Evolutionary conservation across 2,113 vertebrate genomes (phyloP), one percentile per base, ranked within the genome.

Genomic region (Callionymus lyra): DNA sequence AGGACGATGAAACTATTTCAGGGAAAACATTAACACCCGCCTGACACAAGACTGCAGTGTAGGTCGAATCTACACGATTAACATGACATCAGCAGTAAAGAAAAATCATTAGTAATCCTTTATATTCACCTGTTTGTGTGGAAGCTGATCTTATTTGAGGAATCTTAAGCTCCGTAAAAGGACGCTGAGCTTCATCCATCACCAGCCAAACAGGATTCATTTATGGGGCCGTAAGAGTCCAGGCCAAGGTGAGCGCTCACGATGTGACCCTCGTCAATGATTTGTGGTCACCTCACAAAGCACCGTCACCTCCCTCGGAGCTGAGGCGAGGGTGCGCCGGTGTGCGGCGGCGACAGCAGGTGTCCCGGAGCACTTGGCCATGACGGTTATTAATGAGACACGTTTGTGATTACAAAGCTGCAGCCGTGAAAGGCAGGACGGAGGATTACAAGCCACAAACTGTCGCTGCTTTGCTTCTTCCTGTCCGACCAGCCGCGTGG

Each of bases 341-440:
- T 34, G 21, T 34, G 61, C 59, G 58, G 38, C 54, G 53, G 53
- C 59, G 55, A 54, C 59, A 68, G 66, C 47, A 41, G 56, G 51
- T 63, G 44, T 12, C 18, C 41, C 6, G 58, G 53, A 53, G 64
- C 42, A 39, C 41, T 67, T 49, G 56, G 63, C 68, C 67, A 57
- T 72, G 74, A 65, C 43, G 16, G 47, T 54, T 81, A 83, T 80
- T 72, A 80, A 86, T 82, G 80, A 74, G 58, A 82, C 55, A 70
- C 45, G 47, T 63, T 60, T 77, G 62, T 72, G 65, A 74, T 80
- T 75, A 69, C 72, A 69, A 63, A 70, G 55, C 50, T 54, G 62
- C 33, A 37, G 33, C 45, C 52, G 48, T 10, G 34, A 31, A 56
- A 55, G 43, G 44, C 34, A 45, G 38, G 63, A 47, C 65, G 63